A percentile compares a stretch with the other conserved stretches of the same genome.
phyloP scores from a whole-genome alignment of 2,797 vertebrate species.

The Gymnopithys bicolor region DNA sequence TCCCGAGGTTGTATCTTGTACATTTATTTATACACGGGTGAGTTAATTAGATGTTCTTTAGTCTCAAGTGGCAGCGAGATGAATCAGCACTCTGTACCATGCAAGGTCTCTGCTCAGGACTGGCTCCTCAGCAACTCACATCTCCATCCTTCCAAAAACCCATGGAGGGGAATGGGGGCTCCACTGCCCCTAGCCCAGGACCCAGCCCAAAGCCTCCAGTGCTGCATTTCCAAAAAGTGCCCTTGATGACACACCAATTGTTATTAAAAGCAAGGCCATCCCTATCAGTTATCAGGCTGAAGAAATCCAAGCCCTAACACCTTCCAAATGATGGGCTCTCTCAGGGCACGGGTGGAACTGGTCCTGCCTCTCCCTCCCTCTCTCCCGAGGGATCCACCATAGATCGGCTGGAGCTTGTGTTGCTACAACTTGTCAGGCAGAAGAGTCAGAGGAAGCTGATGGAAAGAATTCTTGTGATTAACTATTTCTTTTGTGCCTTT shows the following conservation, averaged over 20 bases:
- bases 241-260: rapidly evolving
- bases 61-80: conserved; percentile 45
- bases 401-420: background rate
- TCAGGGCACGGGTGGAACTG: rapidly evolving
- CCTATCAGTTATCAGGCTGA: background rate
- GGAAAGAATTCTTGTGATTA: background rate
- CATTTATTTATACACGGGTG: conserved; percentile 20
- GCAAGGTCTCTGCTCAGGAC: conserved; percentile 16
- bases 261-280: background rate
- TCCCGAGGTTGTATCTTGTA: conserved; percentile 1
- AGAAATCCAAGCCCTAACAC: rapidly evolving
- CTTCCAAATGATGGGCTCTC: background rate
- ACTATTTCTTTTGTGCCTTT: rapidly evolving
- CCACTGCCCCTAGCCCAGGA: rapidly evolving
- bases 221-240: rapidly evolving
- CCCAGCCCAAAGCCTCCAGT: rapidly evolving
- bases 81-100: conserved; percentile 57
- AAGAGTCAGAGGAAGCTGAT: background rate
- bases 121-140: background rate
- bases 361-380: background rate
- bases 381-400: background rate
- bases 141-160: background rate
- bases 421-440: background rate
- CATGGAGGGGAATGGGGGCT: rapidly evolving
- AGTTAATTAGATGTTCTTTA: conserved; percentile 65